Evolutionary conservation across 2,113 vertebrate genomes (phyloP).

Genomic region (Hypocryptadius cinnamomeus): DNA sequence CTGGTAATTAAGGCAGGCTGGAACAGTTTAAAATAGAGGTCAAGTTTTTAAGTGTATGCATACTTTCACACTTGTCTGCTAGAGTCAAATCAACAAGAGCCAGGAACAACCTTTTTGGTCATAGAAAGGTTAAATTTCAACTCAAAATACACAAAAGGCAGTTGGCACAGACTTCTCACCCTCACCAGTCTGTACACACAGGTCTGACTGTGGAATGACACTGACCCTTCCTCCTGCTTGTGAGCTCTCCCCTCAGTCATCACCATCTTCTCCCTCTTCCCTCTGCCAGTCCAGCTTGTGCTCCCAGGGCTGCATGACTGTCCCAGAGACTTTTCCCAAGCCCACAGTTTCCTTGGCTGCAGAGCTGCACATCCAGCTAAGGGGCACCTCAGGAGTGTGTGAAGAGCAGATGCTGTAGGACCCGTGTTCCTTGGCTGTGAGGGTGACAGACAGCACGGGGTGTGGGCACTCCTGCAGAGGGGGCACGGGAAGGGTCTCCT

Average conservation of each 20-base stretch:
- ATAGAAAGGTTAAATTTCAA: conserved; percentile 1
- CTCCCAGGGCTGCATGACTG: neutral
- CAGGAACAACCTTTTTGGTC: neutral
- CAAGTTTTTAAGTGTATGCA: neutral
- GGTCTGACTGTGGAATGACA: neutral
- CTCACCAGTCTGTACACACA: neutral
- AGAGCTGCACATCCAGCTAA: neutral
- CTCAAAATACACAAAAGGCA: neutral
- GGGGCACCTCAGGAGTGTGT: fast-evolving
- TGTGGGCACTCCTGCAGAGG: neutral
- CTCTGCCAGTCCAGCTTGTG: fast-evolving
- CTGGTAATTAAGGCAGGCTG: conserved; percentile 19
- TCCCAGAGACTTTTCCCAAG: neutral
- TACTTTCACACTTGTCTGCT: neutral
- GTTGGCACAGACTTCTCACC: neutral
- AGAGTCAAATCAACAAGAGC: neutral
- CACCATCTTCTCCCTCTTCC: neutral
- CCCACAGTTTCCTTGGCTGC: neutral
- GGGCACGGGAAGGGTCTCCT: neutral
- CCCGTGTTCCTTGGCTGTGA: fast-evolving
- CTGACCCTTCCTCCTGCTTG: neutral
- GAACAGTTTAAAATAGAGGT: neutral
- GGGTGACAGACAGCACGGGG: neutral
- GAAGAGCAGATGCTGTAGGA: neutral
- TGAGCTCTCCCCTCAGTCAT: neutral